Evolutionary conservation across 2,888 invertebrate species (phyloP).

Genomic region (Brachyptera risi): DNA sequence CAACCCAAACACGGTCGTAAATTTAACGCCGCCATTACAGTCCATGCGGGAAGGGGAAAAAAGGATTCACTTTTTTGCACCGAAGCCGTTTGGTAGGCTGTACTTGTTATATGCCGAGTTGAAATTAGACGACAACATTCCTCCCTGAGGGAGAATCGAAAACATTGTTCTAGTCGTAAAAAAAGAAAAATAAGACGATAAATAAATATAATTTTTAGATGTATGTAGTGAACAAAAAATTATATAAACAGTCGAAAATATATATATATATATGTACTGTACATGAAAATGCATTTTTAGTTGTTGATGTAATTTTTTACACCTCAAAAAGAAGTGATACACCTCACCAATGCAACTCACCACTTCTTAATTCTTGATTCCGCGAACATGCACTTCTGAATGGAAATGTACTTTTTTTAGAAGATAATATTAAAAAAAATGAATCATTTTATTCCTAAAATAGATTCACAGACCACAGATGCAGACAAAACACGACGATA

Average conservation of each 20-base stretch:
- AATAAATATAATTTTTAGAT: neutral
- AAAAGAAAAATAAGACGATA: constrained; percentile 1
- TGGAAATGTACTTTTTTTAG: neutral
- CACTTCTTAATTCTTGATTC: neutral
- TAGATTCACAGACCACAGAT: constrained; percentile 4
- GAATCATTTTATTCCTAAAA: constrained; percentile 10
- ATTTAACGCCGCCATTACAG: too few relatives aligned
- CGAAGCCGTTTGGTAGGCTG: too few relatives aligned
- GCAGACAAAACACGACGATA: neutral
- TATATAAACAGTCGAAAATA: too few relatives aligned
- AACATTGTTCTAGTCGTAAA: neutral
- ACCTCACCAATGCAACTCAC: too few relatives aligned
- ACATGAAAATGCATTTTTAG: neutral
- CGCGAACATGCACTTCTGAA: too few relatives aligned
- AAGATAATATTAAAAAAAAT: constrained; percentile 3
- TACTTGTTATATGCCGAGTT: constrained; percentile 4
- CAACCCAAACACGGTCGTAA: too few relatives aligned
- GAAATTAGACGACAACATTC: constrained; percentile 9
- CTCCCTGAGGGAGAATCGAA: neutral
- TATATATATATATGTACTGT: too few relatives aligned
- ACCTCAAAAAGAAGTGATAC: neutral
- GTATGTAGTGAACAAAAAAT: too few relatives aligned
- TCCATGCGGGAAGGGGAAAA: too few relatives aligned
- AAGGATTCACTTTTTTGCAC: too few relatives aligned
- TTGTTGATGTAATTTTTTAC: neutral